These are phyloP conservation scores for Manis javanica DNA, from an alignment of 2,797 vertebrate genomes.

Conservation along the genomic window DNA sequence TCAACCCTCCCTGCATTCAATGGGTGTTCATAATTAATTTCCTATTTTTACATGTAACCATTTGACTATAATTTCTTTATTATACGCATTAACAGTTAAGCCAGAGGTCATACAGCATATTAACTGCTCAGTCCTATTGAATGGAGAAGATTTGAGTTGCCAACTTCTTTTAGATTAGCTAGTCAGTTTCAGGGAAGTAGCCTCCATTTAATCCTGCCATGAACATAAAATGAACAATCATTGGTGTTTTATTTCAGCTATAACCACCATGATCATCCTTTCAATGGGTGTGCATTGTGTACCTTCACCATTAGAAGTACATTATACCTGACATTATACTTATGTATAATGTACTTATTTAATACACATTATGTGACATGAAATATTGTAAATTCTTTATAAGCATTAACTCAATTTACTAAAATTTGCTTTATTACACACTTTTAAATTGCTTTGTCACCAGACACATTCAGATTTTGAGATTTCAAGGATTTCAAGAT, in stretches of 20 bases:
- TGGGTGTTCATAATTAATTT: conserved; percentile 84
- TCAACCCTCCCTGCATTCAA: conserved; percentile 69
- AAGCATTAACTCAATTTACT: neutral
- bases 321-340: neutral
- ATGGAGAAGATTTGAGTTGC: neutral
- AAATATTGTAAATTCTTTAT: neutral
- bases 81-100: conserved; percentile 74
- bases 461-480: neutral
- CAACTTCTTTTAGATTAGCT: neutral
- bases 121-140: conserved; percentile 51
- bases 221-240: neutral
- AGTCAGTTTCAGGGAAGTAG: neutral
- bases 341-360: neutral
- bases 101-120: conserved; percentile 59
- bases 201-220: neutral
- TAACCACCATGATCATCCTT: neutral
- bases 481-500: neutral
- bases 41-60: conserved; percentile 76
- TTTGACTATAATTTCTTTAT: conserved; percentile 79
- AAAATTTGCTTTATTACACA: neutral
- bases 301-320: neutral
- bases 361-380: neutral
- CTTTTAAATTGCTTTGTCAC: neutral
- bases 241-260: neutral
- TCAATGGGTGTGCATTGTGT: neutral